phyloP scores from a whole-genome alignment of 2,888 invertebrate species.

The Brenthis daphne region DNA sequence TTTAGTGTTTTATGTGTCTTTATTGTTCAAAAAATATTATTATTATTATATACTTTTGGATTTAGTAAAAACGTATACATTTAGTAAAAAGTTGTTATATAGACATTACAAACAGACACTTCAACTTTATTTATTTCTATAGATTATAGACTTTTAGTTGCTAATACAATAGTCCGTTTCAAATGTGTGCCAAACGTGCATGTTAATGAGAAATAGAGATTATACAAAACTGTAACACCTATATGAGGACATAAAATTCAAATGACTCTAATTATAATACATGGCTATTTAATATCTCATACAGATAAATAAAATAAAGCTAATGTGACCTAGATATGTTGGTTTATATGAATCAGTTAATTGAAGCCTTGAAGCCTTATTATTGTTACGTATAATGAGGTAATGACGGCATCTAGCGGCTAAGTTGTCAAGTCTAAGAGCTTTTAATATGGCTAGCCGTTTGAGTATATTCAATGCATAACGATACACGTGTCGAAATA shows the following conservation, averaged over 20 bases:
- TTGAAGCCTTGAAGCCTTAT: not conserved
- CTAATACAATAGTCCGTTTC: not conserved
- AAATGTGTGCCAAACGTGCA: constrained; percentile 6
- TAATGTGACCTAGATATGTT: constrained; percentile 9
- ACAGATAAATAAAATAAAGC: constrained; percentile 18
- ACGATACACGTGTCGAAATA: too few species aligned
- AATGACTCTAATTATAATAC: constrained; percentile 16
- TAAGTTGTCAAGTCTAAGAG: too few species aligned
- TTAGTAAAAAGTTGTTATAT: too few species aligned
- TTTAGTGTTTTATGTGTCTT: too few species aligned
- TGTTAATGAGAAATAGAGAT: constrained; percentile 11
- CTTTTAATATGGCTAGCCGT: too few species aligned
- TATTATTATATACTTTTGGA: too few species aligned
- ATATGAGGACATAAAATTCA: constrained; percentile 7
- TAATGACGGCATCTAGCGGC: too few species aligned
- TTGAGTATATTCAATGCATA: too few species aligned
- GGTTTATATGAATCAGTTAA: not conserved
- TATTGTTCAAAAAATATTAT: too few species aligned
- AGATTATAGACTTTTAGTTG: not conserved
- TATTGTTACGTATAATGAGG: too few species aligned
- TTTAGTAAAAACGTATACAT: too few species aligned
- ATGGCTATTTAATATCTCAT: constrained; percentile 3
- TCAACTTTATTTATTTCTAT: not conserved
- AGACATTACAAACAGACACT: too few species aligned
- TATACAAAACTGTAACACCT: constrained; percentile 22